Base-by-base conservation (phyloP, 2,113 vertebrate species). In the Arizona elegans region DNA sequence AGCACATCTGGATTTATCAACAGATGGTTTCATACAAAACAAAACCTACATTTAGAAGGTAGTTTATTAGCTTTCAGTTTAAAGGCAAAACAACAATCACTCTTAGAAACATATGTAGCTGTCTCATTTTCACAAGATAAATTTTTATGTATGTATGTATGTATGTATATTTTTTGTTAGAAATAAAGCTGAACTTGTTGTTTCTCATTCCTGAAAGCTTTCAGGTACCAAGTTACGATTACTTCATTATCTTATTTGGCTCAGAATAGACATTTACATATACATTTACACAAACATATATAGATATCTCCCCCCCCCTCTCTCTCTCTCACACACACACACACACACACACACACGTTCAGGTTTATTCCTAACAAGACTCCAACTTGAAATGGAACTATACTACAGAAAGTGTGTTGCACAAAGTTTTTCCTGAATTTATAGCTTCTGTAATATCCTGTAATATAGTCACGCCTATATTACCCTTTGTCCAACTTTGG, bases 1-100 rank as follows among this genome's bases (percentile, higher is more conserved):
- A 95, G 33, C 47, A 94, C 56, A 95, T 91, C 92, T 93, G 87
- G 56, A 95, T 95, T 96, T 96, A 55, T 65, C 91, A 92, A 7
- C 56, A 92, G 95, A 95, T 86, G 91, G 88, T n/a, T 94, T 95
- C 91, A 93, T n/a, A 89, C 65, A 75, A 4, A n/a, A 43, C 53
- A 85, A 21, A 62, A 89, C 29, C 15, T 94, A n/a, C 50, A 95
- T 90, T 24, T 59, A 54, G 17, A 93, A 96, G 92, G 94, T 56
- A 94, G 95, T 94, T 94, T 90, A 95, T 95, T 95, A 94, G 93
- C 26, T 0, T 0, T 8, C 5, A 95, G 93, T 94, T 9, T 54
- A 85, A 95, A 95, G 93, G 87, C 91, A 95, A 96, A 96, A 90
- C 58, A 94, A 92, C 87, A 5, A 65, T 62, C 93, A 90, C 24